Conservation (phyloP, 2,113 vertebrate genomes). For the Rhabdornis inornatus region DNA sequence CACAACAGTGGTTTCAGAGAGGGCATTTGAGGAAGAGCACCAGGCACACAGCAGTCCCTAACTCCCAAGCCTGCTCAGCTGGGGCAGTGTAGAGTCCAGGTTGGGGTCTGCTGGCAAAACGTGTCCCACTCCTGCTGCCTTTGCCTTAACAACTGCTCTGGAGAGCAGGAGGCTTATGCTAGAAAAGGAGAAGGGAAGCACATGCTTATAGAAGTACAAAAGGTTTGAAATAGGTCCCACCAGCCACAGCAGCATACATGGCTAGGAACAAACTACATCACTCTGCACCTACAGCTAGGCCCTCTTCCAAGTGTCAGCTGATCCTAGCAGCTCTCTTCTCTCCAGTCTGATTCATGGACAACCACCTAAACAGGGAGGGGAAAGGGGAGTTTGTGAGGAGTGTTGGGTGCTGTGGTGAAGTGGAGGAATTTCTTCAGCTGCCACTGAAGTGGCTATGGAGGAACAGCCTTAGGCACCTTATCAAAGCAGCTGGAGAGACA, state of each 20-base stretch:
- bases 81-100: no score
- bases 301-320: background rate
- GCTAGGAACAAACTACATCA: background rate
- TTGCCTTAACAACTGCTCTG: background rate
- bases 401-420: background rate
- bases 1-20: background rate
- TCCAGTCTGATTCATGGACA: background rate
- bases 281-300: background rate
- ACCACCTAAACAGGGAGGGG: background rate
- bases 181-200: background rate
- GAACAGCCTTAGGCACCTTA: background rate
- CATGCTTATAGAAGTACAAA: accelerated
- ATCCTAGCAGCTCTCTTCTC: background rate
- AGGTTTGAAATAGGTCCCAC: background rate
- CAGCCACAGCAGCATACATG: accelerated
- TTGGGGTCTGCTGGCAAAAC: background rate
- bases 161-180: background rate
- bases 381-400: background rate
- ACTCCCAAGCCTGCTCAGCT: background rate
- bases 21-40: background rate
- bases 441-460: background rate
- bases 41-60: accelerated
- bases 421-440: background rate
- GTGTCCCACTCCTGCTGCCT: background rate
- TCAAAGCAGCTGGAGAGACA: accelerated